Base-by-base conservation (phyloP, 2,797 vertebrate species). In the Pangasius krempfi region DNA sequence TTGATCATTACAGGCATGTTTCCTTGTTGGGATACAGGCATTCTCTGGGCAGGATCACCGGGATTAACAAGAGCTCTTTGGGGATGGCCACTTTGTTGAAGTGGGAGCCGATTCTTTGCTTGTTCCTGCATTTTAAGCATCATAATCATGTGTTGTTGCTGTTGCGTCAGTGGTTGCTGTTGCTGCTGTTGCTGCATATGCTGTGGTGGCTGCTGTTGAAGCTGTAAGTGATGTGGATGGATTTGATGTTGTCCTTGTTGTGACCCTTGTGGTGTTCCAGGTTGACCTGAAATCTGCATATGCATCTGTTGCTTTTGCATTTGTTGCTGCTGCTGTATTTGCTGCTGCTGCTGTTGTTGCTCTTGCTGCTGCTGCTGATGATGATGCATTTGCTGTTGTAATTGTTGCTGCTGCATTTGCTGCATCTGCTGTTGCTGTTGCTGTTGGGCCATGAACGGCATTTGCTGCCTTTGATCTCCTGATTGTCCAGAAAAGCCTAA, bases 111-210 rank as follows among this genome's bases (percentile, higher is more conserved):
- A 93, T 97, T 97, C 33, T 98, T 97, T 81, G 97, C 97, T 91
- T 98, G 96, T 86, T 99, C 98, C 88, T 99, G 98, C 96, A 98
- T 98, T 96, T 98, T 98, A 64, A 99, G 93, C 97, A 99, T 97
- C 97, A 99, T 98, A 96, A 99, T 97, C 97, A 98, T 97, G 89
- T 98, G 96, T 66, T 97, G 96, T 0, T 96, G 96, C 0, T 97
- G 95, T 0, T 96, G 95, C 0, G 96, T 96, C 0, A 73, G 88
- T 3, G 81, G 90, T 93, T 95, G 95, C 66, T 95, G 96, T 88
- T 96, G 97, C 90, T 97, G 97, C 37, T 96, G 96, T 92, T 96
- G 97, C 0, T 94, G 95, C 1, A 89, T 90, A 40, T 96, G 96
- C 73, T 96, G 97, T 87, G 96, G 96, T 84, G 96, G 96, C 44